Conservation (phyloP, 2,797 vertebrate species). For the Crax fasciolata region DNA sequence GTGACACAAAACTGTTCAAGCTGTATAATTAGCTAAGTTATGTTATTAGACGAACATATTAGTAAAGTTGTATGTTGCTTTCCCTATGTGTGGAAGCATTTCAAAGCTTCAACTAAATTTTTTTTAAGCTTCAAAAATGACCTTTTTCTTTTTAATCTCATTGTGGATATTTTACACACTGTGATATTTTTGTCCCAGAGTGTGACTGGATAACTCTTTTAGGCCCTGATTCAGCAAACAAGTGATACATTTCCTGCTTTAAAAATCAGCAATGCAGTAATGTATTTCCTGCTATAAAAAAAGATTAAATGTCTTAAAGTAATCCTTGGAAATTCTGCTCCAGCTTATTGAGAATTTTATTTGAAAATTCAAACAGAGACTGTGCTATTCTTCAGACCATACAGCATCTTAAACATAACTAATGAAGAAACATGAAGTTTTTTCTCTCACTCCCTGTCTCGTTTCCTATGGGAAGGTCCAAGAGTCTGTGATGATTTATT, state of each 20-base stretch:
- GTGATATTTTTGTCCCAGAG: slow-evolving; percentile 58
- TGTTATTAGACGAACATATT: neutral
- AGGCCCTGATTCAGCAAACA: slow-evolving; percentile 71
- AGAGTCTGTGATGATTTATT: neutral
- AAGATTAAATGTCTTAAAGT: slow-evolving; percentile 71
- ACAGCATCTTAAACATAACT: neutral
- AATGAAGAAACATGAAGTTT: neutral
- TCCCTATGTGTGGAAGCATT: neutral
- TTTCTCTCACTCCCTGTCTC: neutral
- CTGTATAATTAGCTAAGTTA: slow-evolving; percentile 26
- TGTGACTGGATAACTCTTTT: slow-evolving; percentile 72
- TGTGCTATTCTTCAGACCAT: neutral
- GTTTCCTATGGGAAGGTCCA: neutral
- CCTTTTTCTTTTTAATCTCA: slow-evolving; percentile 70
- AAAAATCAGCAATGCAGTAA: slow-evolving; percentile 69
- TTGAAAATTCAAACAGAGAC: slow-evolving; percentile 9
- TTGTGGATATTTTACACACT: slow-evolving; percentile 66
- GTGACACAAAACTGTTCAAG: neutral
- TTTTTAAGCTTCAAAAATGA: slow-evolving; percentile 58
- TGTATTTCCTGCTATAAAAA: slow-evolving; percentile 56
- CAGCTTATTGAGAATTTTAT: slow-evolving; percentile 52
- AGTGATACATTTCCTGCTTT: slow-evolving; percentile 48
- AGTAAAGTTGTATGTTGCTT: slow-evolving; percentile 2
- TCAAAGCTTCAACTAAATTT: slow-evolving; percentile 16
- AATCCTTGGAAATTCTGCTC: slow-evolving; percentile 65